phyloP scores from a whole-genome alignment of 1,140 invertebrate species.

The Bombus pascuorum region DNA sequence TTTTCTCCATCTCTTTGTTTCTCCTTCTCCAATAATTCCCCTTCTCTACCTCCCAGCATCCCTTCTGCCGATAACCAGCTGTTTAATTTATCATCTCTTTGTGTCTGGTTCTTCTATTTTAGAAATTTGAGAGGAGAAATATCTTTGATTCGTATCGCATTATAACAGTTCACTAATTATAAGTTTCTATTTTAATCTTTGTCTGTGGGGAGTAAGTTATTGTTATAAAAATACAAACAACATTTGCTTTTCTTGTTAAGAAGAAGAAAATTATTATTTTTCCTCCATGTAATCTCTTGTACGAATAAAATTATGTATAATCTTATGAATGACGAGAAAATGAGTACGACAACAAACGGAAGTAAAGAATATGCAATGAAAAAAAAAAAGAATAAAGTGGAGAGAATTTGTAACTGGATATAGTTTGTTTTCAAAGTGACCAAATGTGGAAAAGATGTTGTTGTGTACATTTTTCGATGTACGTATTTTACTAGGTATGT shows the following conservation, averaged over 20 bases:
- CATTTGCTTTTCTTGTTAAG: not conserved
- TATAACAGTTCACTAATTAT: not conserved
- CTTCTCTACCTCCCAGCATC: not conserved
- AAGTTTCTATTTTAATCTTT: not conserved
- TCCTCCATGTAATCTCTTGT: not conserved
- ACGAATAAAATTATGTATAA: not conserved
- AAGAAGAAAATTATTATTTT: not conserved
- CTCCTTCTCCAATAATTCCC: not conserved
- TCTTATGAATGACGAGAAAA: not conserved
- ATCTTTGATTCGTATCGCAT: not conserved
- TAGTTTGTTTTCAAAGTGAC: slow-evolving; percentile 16
- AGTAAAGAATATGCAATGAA: not conserved
- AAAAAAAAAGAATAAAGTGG: too few species aligned
- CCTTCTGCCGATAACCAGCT: not conserved
- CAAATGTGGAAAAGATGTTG: slow-evolving; percentile 3
- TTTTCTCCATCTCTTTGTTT: not conserved
- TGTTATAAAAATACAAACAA: not conserved
- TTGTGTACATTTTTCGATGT: slow-evolving; percentile 22
- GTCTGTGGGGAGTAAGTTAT: not conserved
- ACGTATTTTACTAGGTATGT: slow-evolving; percentile 17
- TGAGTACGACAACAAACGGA: not conserved
- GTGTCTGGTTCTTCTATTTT: not conserved
- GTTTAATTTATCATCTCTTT: not conserved
- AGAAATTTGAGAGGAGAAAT: not conserved
- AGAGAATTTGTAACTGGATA: not conserved